Base-by-base conservation (phyloP, 1,140 invertebrate genomes). In the Daktulosphaira vitifoliae region DNA sequence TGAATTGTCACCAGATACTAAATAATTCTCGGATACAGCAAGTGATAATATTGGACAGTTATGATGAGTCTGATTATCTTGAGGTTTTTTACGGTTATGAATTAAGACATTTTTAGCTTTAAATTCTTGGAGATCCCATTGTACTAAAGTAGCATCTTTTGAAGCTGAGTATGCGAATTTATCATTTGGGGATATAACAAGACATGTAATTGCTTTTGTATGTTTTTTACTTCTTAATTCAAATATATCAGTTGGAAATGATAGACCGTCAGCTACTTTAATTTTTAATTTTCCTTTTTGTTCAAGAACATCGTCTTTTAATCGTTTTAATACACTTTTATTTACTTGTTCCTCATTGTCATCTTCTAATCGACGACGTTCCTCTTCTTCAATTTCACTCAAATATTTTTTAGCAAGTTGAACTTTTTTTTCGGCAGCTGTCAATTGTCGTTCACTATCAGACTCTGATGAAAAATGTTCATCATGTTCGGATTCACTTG, bases 351-450 rank as follows among this genome's bases (percentile, higher is more conserved):
- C 38, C 68, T 86, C 81, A 65, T 85, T 77, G 70, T 89, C 82
- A 15, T 80, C 75, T 67, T 87, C 87, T 39, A 76, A 76, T 70
- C 82, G 80, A 70, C 86, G 82, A 49, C 80, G 81, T 75, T 90
- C 89, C 79, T 91, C 83, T 73, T 82, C 82, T 76, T 90, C 84
- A 65, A 96, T 86, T 79, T 93, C 86, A 71, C 86, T 77, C 37
- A 97, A 77, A 78, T 94, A 93, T 73, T 89, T 82, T 73, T 94
- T 94, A 0, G 92, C 90, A 66, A 96, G 76, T 37, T 89, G 79
- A 37, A 97, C 69, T 71, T 88, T 88, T 72, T 95, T 95, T 71
- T 95, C 88, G 74, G 95, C 89, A 1, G 87, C 83, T 7, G 90
- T 96, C 71, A 82, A 80, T 74, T 88, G 84, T 66, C 85, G 79